Percentiles rank a stretch among this genome's conserved stretches.
These are phyloP conservation scores for Cyclopterus lumpus DNA, from an alignment of 2,797 vertebrate species.

Conservation along the genomic window DNA sequence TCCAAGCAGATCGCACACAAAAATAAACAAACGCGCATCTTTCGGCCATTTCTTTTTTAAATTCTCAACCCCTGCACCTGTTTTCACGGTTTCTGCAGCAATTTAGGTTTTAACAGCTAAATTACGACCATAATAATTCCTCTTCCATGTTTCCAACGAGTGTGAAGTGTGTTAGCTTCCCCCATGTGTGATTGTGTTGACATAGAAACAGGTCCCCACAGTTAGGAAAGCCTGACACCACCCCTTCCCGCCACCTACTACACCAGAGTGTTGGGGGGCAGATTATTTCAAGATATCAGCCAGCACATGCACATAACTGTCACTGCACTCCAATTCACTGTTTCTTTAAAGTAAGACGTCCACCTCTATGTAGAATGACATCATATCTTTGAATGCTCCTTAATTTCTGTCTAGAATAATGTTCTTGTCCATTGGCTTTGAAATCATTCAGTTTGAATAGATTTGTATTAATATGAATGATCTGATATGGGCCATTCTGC, in stretches of 20 bases:
- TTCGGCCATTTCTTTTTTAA: background rate
- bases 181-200: constrained; percentile 76
- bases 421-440: background rate
- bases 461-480: background rate
- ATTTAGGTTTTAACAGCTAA: constrained; percentile 53
- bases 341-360: constrained; percentile 17
- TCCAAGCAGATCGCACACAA: constrained; percentile 17
- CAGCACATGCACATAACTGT: constrained; percentile 6
- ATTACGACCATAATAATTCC: constrained; percentile 51
- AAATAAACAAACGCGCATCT: constrained; percentile 15
- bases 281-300: constrained; percentile 42
- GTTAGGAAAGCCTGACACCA: constrained; percentile 53
- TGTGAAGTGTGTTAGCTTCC: constrained; percentile 65
- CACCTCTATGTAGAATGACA: background rate
- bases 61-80: background rate
- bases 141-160: constrained; percentile 32
- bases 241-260: constrained; percentile 54
- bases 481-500: background rate
- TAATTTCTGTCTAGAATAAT: constrained; percentile 11
- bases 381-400: background rate
- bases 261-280: constrained; percentile 18
- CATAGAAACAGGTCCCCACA: constrained; percentile 80
- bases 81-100: constrained; percentile 23
- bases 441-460: background rate
- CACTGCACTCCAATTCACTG: background rate